Evolutionary conservation across 1,140 invertebrate species (phyloP), one percentile per base, ranked within the genome.

Genomic region (Trichonephila clavipes): DNA sequence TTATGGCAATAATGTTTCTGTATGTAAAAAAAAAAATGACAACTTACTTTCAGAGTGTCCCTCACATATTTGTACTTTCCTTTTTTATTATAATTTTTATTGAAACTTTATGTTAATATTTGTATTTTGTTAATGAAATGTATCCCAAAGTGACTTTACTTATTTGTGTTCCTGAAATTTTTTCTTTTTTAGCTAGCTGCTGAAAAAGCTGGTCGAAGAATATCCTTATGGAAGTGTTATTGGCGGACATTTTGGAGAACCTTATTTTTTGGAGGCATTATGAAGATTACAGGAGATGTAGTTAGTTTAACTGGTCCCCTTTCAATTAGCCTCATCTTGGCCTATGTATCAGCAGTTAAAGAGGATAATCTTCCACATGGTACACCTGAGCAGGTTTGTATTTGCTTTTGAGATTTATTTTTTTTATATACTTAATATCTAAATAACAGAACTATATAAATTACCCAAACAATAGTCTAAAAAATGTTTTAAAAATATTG

Each of bases 271-370:
- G 97, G 97, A 58, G 98, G 97, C 5, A 92, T 98, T 59, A 94
- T 95, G 90, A 97, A 98, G 95, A 95, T 98, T 40, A 95, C 97
- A n/a, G 97, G 97, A n/a, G 98, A 98, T 96, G 95, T 97, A 94
- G 96, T 97, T 69, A 97, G 97, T 62, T 97, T 98, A 81, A 96
- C 98, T 94, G 97, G 97, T 18, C 98, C 98, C 8, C 95, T 98
- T 94, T 97, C 97, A 28, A 97, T 98, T 94, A 97, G 97, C 28
- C 96, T 97, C 92, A 97, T 98, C 94, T 97, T 98, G 61, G 96
- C 97, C 94, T 97, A 97, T 95, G 97, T 97, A n/a, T 94, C 92
- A n/a, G 19, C 90, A 19, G 94, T 94, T 62, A 94, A 95, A 85
- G 85, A 94, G 16, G 90, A 83, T 18, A 91, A 86, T 14, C 87